Evolutionary conservation across 2,797 vertebrate genomes (phyloP).

Genomic region (Melanotaenia nigrans): DNA sequence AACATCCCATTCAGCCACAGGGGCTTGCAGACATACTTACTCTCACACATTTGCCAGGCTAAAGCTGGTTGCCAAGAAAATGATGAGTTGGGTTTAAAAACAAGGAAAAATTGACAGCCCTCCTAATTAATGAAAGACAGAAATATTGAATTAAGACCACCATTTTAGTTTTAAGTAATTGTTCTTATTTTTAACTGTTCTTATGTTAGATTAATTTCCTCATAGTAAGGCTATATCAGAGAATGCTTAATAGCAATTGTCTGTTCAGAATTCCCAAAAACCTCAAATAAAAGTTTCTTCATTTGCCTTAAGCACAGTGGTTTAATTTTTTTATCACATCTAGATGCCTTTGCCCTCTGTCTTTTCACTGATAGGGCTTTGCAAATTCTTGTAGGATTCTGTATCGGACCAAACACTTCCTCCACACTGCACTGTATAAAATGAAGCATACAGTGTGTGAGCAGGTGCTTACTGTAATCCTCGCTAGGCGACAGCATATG

Average conservation of each 20-base stretch:
- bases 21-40: constrained; percentile 18
- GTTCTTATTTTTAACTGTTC: neutral
- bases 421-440: constrained; percentile 28
- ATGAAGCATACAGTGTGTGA: constrained; percentile 49
- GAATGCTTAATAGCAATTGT: neutral
- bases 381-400: constrained; percentile 15
- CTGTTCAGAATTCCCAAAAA: constrained; percentile 1
- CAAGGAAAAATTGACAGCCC: neutral
- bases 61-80: neutral
- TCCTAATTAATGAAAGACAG: neutral
- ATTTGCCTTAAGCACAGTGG: neutral
- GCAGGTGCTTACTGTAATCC: constrained; percentile 78
- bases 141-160: neutral
- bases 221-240: neutral
- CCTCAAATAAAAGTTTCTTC: constrained; percentile 5
- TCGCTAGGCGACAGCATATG: constrained; percentile 71
- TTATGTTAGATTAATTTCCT: neutral
- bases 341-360: neutral
- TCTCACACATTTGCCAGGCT: neutral
- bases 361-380: constrained; percentile 5
- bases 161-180: neutral
- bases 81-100: neutral
- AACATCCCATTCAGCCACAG: constrained; percentile 41
- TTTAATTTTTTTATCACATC: constrained; percentile 10
- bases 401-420: constrained; percentile 27